Conservation (phyloP, 2,888 invertebrate species). For the Rhyacophila evoluta region DNA sequence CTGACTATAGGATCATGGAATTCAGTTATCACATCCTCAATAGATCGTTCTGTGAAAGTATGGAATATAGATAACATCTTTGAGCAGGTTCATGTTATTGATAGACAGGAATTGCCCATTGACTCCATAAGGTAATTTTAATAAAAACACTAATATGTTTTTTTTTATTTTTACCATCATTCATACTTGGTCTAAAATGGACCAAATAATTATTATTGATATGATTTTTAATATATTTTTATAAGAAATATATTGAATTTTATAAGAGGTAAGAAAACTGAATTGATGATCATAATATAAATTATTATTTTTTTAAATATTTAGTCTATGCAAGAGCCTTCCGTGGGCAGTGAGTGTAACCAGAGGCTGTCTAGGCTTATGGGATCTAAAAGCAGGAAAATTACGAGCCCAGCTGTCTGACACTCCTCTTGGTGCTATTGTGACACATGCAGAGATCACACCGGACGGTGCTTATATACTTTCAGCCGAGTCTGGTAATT, state of each 20-base stretch:
- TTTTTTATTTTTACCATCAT: no score
- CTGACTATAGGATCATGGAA: constrained; percentile 92
- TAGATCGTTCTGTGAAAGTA: constrained; percentile 97
- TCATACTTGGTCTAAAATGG: no score
- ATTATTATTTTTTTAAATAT: constrained; percentile 55
- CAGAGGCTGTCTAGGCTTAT: constrained; percentile 93
- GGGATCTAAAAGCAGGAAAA: constrained; percentile 89
- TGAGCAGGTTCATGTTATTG: constrained; percentile 96
- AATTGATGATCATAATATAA: no score
- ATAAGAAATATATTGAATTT: no score
- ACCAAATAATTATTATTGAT: no score
- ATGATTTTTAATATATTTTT: no score
- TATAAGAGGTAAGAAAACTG: no score
- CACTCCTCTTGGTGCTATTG: constrained; percentile 92
- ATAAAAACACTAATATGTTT: not conserved
- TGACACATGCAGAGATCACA: constrained; percentile 92
- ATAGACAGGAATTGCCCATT: constrained; percentile 94
- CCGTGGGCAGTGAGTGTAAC: constrained; percentile 93
- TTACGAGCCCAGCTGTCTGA: constrained; percentile 90
- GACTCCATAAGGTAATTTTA: constrained; percentile 84
- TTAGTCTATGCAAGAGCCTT: constrained; percentile 80
- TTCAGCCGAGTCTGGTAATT: constrained; percentile 92
- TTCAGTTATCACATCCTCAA: constrained; percentile 95
- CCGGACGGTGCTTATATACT: constrained; percentile 86
- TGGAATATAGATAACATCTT: constrained; percentile 99